A percentile compares a stretch with the other conserved stretches of the same genome.
Conservation (phyloP, 2,888 invertebrate genomes). For the Limnephilus lunatus region DNA sequence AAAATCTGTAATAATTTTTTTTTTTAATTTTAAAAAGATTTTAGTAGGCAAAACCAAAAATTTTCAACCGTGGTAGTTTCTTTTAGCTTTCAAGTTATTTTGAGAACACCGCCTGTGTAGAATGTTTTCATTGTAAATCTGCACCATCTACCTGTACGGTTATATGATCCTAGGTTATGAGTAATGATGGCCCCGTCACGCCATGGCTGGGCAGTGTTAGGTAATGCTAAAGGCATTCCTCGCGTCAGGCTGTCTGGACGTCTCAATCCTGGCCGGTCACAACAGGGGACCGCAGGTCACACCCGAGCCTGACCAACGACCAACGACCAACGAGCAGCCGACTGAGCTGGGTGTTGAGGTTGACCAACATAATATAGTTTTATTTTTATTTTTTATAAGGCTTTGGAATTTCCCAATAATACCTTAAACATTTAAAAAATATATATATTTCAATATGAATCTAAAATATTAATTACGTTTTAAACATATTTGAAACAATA, state of each 20-base stretch:
- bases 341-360: slow-evolving; percentile 10
- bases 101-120: neutral
- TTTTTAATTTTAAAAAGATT: no score
- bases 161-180: neutral
- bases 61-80: no score
- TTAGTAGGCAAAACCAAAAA: no score
- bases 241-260: slow-evolving; percentile 27
- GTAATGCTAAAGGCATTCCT: neutral
- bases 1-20: no score
- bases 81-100: neutral
- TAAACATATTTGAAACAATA: no score
- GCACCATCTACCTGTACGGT: neutral
- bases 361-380: neutral
- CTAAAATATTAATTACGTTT: no score
- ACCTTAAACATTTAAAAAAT: neutral
- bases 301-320: neutral
- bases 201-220: neutral
- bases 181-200: slow-evolving; percentile 17
- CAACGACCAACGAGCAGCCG: slow-evolving; percentile 9
- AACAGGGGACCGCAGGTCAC: slow-evolving; percentile 40
- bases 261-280: slow-evolving; percentile 54
- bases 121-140: neutral
- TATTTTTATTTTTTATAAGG: neutral
- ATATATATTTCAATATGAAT: no score
- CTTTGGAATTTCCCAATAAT: neutral